Conservation (phyloP, 2,888 invertebrate genomes). For the Lithophane socia region DNA sequence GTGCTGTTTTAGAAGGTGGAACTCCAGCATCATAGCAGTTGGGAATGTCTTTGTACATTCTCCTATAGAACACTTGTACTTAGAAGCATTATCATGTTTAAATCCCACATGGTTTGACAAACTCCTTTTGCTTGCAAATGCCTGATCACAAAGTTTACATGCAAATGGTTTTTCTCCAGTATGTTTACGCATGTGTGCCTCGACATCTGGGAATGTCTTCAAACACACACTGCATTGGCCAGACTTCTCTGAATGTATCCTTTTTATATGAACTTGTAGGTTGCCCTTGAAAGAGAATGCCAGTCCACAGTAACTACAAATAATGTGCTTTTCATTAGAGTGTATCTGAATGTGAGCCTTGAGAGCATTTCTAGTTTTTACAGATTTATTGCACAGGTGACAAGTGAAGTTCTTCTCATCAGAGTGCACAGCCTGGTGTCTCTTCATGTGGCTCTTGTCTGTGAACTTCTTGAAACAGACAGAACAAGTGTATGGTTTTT, state of each 20-base stretch:
- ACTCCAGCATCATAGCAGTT: constrained; percentile 84
- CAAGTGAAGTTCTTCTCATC: constrained; percentile 90
- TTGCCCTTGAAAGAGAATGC: constrained; percentile 90
- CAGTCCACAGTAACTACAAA: constrained; percentile 85
- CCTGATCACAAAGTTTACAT: constrained; percentile 81
- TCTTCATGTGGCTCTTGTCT: constrained; percentile 79
- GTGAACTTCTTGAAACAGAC: constrained; percentile 83
- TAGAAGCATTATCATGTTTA: constrained; percentile 84
- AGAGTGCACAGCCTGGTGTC: constrained; percentile 83
- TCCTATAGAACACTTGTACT: constrained; percentile 84
- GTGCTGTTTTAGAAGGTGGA: constrained; percentile 86
- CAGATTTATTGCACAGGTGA: constrained; percentile 87
- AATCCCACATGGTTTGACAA: constrained; percentile 83
- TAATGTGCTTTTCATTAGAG: constrained; percentile 82
- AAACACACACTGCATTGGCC: constrained; percentile 88
- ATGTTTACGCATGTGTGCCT: constrained; percentile 90
- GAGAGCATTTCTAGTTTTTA: constrained; percentile 88
- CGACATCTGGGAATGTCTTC: constrained; percentile 89
- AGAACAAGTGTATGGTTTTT: constrained; percentile 82
- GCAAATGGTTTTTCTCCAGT: constrained; percentile 88
- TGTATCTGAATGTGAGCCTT: constrained; percentile 86
- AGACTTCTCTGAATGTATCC: constrained; percentile 90
- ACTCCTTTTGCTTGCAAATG: constrained; percentile 81
- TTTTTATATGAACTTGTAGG: constrained; percentile 87
- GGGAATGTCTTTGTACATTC: constrained; percentile 85